phyloP scores from a whole-genome alignment of 37 sponge, comb jelly and placozoan genomes.

The Crambe crambe region DNA sequence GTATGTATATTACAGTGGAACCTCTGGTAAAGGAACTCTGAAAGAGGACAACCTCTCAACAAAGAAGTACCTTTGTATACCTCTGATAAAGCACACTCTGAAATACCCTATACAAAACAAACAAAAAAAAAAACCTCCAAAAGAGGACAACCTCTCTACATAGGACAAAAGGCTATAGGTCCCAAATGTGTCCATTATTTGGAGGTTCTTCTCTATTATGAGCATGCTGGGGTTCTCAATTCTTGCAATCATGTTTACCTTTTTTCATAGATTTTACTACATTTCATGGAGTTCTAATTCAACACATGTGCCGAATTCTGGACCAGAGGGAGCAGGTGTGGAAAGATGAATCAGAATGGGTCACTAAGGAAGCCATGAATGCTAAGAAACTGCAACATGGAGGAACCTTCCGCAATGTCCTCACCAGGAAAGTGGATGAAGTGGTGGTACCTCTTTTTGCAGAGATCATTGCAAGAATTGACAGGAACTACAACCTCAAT shows the following conservation, averaged over 20 bases:
- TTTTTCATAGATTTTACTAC: background rate
- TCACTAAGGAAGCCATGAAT: constrained; percentile 58
- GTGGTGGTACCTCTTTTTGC: constrained; percentile 61
- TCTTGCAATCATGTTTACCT: too few species aligned
- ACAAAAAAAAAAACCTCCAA: too few species aligned
- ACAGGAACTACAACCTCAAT: constrained; percentile 62
- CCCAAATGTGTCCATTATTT: too few species aligned
- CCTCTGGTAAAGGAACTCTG: too few species aligned
- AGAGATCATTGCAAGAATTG: constrained; percentile 58
- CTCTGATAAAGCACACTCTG: too few species aligned
- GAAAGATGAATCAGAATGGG: constrained; percentile 44
- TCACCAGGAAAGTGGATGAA: constrained; percentile 59
- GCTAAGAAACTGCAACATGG: constrained; percentile 48
- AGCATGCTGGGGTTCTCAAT: too few species aligned
- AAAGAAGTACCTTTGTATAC: too few species aligned
- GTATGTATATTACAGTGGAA: too few species aligned
- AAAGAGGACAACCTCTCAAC: too few species aligned
- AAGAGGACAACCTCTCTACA: too few species aligned
- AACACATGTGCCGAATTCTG: constrained; percentile 40
- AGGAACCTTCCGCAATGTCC: constrained; percentile 64
- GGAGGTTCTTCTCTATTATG: background rate
- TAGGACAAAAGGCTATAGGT: too few species aligned
- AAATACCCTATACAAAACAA: too few species aligned
- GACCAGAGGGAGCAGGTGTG: constrained; percentile 44
- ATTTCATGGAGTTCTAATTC: constrained; percentile 63